Conservation (phyloP, 92 coral and sea anemone species). For the Epizoanthus fatuus region DNA sequence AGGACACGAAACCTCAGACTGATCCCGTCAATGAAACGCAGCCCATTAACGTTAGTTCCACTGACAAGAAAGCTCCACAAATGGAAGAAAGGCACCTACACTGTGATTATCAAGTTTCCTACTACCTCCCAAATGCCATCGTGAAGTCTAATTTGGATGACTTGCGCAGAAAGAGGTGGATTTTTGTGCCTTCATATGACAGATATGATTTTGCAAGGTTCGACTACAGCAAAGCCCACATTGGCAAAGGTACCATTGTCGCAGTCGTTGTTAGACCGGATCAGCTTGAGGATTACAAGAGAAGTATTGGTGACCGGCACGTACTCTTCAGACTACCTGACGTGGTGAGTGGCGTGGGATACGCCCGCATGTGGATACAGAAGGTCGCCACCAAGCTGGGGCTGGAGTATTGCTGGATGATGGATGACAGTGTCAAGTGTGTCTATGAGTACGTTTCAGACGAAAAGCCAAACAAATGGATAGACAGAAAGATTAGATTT, state of each 20-base stretch:
- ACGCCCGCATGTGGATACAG: conserved; percentile 63
- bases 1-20: too few relatives aligned
- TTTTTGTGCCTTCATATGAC: conserved; percentile 53
- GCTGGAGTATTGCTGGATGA: conserved; percentile 65
- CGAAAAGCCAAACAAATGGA: neutral
- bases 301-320: conserved; percentile 31
- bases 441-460: conserved; percentile 49
- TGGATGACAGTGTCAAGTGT: conserved; percentile 61
- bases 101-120: too few relatives aligned
- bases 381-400: conserved; percentile 53
- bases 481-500: neutral
- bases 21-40: too few relatives aligned
- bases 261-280: conserved; percentile 61
- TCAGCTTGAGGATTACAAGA: conserved; percentile 38
- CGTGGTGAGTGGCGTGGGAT: conserved; percentile 54
- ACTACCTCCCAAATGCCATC: too few relatives aligned
- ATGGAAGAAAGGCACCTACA: too few relatives aligned
- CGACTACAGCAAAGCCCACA: conserved; percentile 30
- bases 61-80: too few relatives aligned
- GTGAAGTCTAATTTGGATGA: too few relatives aligned
- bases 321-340: conserved; percentile 48
- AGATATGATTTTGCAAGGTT: conserved; percentile 48
- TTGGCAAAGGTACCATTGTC: conserved; percentile 31
- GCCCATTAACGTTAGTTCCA: too few relatives aligned
- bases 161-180: conserved; percentile 43